These are phyloP conservation scores for Romanomermis culicivorax DNA, from an alignment of 2,888 invertebrate genomes.

Conservation along the genomic window DNA sequence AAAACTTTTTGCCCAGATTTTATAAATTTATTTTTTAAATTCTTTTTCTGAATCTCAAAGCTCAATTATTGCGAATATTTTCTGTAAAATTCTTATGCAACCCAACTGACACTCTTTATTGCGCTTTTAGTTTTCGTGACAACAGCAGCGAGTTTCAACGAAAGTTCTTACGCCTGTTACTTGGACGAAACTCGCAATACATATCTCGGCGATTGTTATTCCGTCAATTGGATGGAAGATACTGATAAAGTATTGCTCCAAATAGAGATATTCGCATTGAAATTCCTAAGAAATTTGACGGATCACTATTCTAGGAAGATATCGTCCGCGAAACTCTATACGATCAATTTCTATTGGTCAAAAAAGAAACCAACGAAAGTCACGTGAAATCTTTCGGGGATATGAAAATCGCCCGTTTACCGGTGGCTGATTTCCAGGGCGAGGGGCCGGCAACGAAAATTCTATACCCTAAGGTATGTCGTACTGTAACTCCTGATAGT, in stretches of 20 bases:
- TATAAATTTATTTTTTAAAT: no score
- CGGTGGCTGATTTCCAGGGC: conserved; percentile 31
- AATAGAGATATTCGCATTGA: no score
- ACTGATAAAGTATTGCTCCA: conserved; percentile 34
- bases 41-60: no score
- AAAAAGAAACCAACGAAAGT: conserved; percentile 38
- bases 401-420: conserved; percentile 20
- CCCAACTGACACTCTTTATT: neutral
- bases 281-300: neutral
- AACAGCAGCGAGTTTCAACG: conserved; percentile 39
- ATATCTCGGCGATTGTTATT: conserved; percentile 41
- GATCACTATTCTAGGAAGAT: conserved; percentile 29
- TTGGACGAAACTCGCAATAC: conserved; percentile 35
- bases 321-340: conserved; percentile 35
- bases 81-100: neutral
- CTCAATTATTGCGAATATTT: no score
- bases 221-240: conserved; percentile 43
- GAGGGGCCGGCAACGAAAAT: conserved; percentile 10
- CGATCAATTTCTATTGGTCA: conserved; percentile 36
- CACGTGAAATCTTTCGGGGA: conserved; percentile 41
- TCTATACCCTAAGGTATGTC: conserved; percentile 12
- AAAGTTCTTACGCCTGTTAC: conserved; percentile 41
- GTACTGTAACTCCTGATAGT: neutral
- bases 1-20: no score
- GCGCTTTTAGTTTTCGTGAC: conserved; percentile 37